Evolutionary conservation across 2,888 invertebrate genomes (phyloP).

Genomic region (Entomobrya proxima): DNA sequence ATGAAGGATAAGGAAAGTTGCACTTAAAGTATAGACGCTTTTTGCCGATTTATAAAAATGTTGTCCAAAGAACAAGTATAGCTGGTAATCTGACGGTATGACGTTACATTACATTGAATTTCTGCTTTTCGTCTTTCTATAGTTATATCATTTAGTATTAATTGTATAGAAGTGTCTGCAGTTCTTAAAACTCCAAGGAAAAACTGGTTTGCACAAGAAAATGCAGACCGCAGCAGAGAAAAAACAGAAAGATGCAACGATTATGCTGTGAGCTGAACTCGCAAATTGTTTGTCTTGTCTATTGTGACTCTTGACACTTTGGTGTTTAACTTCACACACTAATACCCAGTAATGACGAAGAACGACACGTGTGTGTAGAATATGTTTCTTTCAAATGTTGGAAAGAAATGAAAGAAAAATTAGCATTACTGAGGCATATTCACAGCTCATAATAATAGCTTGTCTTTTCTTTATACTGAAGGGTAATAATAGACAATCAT

Average conservation of each 20-base stretch:
- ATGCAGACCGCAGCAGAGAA: background rate
- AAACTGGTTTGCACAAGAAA: constrained; percentile 60
- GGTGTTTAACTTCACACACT: constrained; percentile 55
- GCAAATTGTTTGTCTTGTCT: constrained; percentile 3
- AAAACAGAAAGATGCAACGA: background rate
- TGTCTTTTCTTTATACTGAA: too few species aligned
- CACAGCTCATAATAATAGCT: too few species aligned
- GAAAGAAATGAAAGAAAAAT: background rate
- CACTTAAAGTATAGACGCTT: background rate
- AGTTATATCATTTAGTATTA: too few species aligned
- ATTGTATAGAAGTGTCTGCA: background rate
- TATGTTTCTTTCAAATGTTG: constrained; percentile 30
- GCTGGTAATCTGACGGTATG: background rate
- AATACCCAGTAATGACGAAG: background rate
- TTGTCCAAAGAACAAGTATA: background rate
- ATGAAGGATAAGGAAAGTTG: constrained; percentile 18
- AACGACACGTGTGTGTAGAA: constrained; percentile 51
- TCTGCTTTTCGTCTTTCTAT: background rate
- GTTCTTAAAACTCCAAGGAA: constrained; percentile 10
- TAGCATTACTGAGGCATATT: too few species aligned
- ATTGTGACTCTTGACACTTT: constrained; percentile 62
- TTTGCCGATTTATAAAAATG: background rate
- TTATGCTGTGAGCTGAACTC: too few species aligned
- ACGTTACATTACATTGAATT: background rate
- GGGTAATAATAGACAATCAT: background rate